phyloP scores from a whole-genome alignment of 2,888 invertebrate genomes.

The Antitype chi region DNA sequence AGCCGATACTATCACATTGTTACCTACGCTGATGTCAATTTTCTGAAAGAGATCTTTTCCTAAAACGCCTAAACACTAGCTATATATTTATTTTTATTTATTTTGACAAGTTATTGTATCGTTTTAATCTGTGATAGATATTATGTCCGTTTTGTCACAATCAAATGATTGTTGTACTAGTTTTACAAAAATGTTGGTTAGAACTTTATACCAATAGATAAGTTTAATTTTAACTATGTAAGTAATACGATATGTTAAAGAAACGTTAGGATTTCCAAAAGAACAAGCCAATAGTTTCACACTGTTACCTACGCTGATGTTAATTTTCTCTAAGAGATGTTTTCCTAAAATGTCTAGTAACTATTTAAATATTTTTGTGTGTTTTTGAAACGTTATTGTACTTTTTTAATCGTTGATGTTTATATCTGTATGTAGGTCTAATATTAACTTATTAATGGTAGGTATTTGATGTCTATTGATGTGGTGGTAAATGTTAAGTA shows the following conservation, averaged over 20 bases:
- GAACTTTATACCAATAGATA: not conserved
- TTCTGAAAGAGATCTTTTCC: not conserved
- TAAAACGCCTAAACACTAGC: conserved; percentile 14
- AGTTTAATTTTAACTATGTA: not conserved
- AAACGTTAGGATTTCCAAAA: not conserved
- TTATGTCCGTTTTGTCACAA: no score
- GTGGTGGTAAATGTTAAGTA: conserved; percentile 28
- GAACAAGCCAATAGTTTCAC: not conserved
- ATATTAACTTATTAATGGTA: conserved; percentile 20
- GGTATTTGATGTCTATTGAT: conserved; percentile 33
- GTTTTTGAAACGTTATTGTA: conserved; percentile 41
- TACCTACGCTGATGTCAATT: no score
- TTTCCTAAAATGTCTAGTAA: conserved; percentile 11
- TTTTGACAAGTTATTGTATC: conserved; percentile 31
- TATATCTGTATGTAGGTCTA: conserved; percentile 17
- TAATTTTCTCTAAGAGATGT: not conserved
- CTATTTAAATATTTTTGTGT: conserved; percentile 38
- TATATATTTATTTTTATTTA: no score
- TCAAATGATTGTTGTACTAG: no score
- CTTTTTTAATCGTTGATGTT: conserved; percentile 47
- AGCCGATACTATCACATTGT: not conserved
- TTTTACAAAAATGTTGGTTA: not conserved
- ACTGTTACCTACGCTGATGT: not conserved
- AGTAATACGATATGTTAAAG: not conserved
- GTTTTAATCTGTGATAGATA: conserved; percentile 34